Evolutionary conservation across 2,113 vertebrate genomes (phyloP), one percentile per base, ranked within the genome.

Genomic region (Meles meles): DNA sequence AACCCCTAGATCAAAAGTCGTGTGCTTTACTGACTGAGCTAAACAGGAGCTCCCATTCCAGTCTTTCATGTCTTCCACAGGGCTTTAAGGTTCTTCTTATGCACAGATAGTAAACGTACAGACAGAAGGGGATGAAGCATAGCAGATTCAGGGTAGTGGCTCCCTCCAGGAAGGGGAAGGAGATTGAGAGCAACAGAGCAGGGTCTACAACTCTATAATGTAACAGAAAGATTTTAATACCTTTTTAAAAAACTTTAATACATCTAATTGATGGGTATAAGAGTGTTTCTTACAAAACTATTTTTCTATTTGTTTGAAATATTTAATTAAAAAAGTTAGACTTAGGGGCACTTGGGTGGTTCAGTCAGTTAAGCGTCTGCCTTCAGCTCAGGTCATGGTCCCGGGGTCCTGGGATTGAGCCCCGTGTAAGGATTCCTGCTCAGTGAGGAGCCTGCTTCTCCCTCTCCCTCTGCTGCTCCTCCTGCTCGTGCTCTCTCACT

Each of bases 231-330:
- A 61, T 57, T 47, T 76, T 72, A 71, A 20, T 42, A 71, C 6
- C 29, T 63, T 63, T 63, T 63, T 31, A 6, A 52, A 23, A 59
- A 59, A 59, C 42, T 39, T 74, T 72, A 71, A 25, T 42, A 71
- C 3, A 88, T 81, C 37, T 49, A 57, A 31, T 29, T 71, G 34
- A 23, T 37, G 7, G 42, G 2, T 44, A 88, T 1, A 47, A 15
- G 34, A 55, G 27, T 90, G 5, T 39, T 86, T 74, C 72, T 95
- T 69, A 52, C 23, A 79, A 84, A 87, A 77, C 61, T 39, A 6
- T 21, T 91, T 49, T 82, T 82, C 59, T 89, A 7, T 82, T 34
- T 93, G 52, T 86, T 34, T 92, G 44, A 92, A 80, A 92, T 81
- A 93, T 55, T 82, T 94, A 69, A 57, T 57, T 6, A 65, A 65